A percentile compares a stretch with the other conserved stretches of the same genome.
Evolutionary conservation across 2,113 vertebrate species (phyloP).

Genomic region (Setophaga coronata): DNA sequence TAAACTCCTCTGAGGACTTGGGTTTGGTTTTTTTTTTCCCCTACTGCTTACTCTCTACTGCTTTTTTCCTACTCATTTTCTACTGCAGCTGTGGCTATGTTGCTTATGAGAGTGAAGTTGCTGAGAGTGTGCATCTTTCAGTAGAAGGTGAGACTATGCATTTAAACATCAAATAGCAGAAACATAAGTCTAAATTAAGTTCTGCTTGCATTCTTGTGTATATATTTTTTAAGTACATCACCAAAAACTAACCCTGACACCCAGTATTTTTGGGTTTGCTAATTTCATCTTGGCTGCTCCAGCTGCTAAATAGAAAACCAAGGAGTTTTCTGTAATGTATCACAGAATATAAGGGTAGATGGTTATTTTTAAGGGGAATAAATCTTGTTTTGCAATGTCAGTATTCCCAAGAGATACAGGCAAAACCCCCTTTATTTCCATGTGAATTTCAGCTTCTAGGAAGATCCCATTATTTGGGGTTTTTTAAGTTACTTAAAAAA

Average conservation of each 20-base stretch:
- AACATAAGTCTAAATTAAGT: background rate
- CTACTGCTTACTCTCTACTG: background rate
- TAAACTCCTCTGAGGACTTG: background rate
- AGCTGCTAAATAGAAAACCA: background rate
- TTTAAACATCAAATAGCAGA: background rate
- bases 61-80: background rate
- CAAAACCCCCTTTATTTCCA: background rate
- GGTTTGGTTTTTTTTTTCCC: too few species aligned
- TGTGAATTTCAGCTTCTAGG: background rate
- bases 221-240: background rate
- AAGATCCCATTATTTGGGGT: background rate
- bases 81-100: background rate
- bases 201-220: background rate
- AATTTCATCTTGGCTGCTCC: background rate
- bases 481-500: fast-evolving
- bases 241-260: background rate
- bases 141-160: background rate
- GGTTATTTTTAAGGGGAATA: background rate
- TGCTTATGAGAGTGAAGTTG: background rate
- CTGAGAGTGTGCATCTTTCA: background rate
- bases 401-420: background rate
- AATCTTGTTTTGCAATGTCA: background rate
- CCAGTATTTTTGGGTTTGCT: background rate
- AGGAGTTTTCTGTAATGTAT: background rate
- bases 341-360: background rate